Percentiles rank a stretch among this genome's conserved stretches.
Evolutionary conservation across 2,888 invertebrate genomes (phyloP).

Genomic region (Megalurothrips usitatus): DNA sequence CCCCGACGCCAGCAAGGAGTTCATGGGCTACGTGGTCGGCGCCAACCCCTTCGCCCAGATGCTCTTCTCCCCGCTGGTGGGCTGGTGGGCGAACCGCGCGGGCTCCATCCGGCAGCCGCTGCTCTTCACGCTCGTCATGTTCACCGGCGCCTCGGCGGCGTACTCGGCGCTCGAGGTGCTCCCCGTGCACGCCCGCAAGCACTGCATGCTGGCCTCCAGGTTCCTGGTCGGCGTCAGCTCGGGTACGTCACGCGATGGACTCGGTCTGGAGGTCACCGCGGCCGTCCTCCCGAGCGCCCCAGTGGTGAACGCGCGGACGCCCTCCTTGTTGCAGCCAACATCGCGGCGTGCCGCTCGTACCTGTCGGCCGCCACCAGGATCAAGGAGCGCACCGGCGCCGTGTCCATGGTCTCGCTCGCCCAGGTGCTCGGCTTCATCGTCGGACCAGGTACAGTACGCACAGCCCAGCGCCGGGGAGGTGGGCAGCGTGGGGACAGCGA

Average conservation of each 20-base stretch:
- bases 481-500: neutral
- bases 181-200: conserved; percentile 54
- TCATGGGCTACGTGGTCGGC: conserved; percentile 77
- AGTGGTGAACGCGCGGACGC: neutral
- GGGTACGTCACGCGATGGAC: conserved; percentile 50
- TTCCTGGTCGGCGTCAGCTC: conserved; percentile 80
- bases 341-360: conserved; percentile 79
- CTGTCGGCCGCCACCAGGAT: conserved; percentile 77
- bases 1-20: conserved; percentile 71
- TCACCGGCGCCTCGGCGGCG: conserved; percentile 65
- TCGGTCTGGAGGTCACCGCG: too few relatives aligned
- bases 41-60: conserved; percentile 85
- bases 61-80: conserved; percentile 76
- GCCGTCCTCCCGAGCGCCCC: too few relatives aligned
- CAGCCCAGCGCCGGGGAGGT: neutral
- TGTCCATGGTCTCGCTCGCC: conserved; percentile 76
- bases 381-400: conserved; percentile 73
- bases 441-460: conserved; percentile 55
- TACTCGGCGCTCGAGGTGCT: conserved; percentile 73
- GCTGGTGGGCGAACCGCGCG: conserved; percentile 76
- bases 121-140: conserved; percentile 63
- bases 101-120: conserved; percentile 68
- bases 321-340: conserved; percentile 62
- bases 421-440: conserved; percentile 84
- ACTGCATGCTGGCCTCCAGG: conserved; percentile 70